These are phyloP conservation scores for Mormyrus proboscirostris DNA, from an alignment of 2,797 vertebrate species.

Conservation along the genomic window DNA sequence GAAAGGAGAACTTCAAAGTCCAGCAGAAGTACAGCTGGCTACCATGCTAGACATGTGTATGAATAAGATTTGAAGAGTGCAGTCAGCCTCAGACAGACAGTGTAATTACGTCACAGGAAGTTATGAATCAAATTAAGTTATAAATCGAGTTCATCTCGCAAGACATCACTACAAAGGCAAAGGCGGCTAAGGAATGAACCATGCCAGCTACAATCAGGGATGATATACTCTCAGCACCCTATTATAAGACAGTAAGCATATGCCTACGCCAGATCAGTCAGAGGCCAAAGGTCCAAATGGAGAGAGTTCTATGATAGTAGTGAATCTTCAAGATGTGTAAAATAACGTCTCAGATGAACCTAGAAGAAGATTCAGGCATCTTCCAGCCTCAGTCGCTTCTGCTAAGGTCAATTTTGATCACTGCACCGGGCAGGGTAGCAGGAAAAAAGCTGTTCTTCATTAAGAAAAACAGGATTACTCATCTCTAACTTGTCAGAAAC, in stretches of 20 bases:
- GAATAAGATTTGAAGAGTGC: background rate
- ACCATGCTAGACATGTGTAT: background rate
- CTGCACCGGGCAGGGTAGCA: background rate
- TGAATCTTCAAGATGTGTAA: background rate
- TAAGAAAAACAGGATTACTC: background rate
- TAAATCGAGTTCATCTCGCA: background rate
- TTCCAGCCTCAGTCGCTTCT: background rate
- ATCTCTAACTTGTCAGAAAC: background rate
- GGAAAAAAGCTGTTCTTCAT: background rate
- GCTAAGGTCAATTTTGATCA: background rate
- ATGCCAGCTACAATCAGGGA: background rate
- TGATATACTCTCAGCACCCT: background rate
- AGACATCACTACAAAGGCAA: background rate
- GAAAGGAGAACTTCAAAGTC: background rate
- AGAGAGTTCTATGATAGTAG: background rate
- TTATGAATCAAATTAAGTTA: background rate
- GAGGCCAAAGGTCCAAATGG: background rate
- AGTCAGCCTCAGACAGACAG: background rate
- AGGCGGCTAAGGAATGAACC: background rate
- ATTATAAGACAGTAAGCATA: background rate
- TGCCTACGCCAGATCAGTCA: background rate
- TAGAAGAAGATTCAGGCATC: background rate
- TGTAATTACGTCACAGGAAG: background rate
- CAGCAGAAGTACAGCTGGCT: background rate
- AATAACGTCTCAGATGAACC: background rate